Base-by-base conservation (phyloP, 2,797 vertebrate genomes). In the Borostomias antarcticus region DNA sequence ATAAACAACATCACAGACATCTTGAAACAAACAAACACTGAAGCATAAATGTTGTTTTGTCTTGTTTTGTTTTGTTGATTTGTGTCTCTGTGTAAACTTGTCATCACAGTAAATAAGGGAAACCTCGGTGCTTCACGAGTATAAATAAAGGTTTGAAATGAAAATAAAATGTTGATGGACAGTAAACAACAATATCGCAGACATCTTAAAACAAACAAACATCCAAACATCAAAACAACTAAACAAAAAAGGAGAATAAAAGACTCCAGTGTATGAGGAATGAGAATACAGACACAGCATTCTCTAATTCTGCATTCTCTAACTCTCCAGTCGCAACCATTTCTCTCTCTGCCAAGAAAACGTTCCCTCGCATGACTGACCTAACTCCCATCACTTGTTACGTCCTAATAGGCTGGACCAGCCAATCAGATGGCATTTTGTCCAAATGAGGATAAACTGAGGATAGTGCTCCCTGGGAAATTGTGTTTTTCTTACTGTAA, bases 301-400 rank as follows among this genome's bases (percentile, higher is more conserved):
- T 15, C 8, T 56, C n/a, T n/a, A n/a, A n/a, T 5, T 7, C 26
- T 56, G 10, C 15, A 28, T 3, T 13, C 25, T 29, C 29, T 5
- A 51, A 51, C 23, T 51, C 26, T 9, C 10, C 21, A 51, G 21
- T 5, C 54, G 43, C 8, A 40, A 9, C 45, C 2, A 54, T 61
- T 62, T n/a, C 21, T 47, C 13, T 66, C 33, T 28, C 26, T 52
- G 35, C 9, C 48, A 47, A 37, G n/a, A n/a, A 66, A 63, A 61
- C 58, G n/a, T 45, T 32, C 30, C 40, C 19, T 54, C 45, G 56
- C 50, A 67, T 35, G 15, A 54, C 37, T n/a, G n/a, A n/a, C 54
- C 25, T 62, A 58, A 66, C 62, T 56, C 30, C 10, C n/a, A 23
- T 51, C 47, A 21, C 58, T 60, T 8, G 26, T 19, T 53, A 60